Base-by-base conservation (phyloP, 2,888 invertebrate genomes). In the Drosophila histrio region DNA sequence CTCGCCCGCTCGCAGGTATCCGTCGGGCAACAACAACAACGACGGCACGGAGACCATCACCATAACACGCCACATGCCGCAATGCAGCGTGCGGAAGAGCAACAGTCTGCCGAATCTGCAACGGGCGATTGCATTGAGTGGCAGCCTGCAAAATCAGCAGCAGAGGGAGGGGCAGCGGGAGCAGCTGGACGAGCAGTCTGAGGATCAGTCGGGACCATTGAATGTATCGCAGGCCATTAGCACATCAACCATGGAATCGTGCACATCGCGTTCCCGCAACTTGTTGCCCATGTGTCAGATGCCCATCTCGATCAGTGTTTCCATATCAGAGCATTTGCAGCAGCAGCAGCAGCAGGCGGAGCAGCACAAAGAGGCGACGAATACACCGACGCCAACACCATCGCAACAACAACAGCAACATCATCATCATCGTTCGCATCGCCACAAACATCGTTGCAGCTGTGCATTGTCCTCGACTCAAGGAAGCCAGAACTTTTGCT, bases 31-130 rank as follows among this genome's bases (percentile, higher is more conserved):
- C 81, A 95, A 95, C 89, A 95, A 95, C 76, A 90, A 91, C 28
- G 70, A 63, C 15, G 43, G 56, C 22, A 59, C 89, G 53, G 93
- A 93, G 89, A 93, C 93, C 75, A 93, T 93, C 69, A 70, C 81
- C 9, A 92, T 93, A 87, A 93, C 92, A 80, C 93, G 94, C 78
- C 94, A 94, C 72, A 88, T 91, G 54, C 88, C 85, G 90, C 93
- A 90, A 90, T 94, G 92, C 92, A 94, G 92, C 79, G 94, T 93
- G 76, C 93, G 92, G 64, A 96, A 95, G 92, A 96, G 96, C 92
- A 95, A 94, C 92, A 96, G 96, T 92, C 93, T 96, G 92, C 96
- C 96, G 71, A 96, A 96, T 92, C 92, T 96, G 65, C 92, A 93
- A 41, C 63, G 71, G 47, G 75, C 65, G 15, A 43, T 60, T 2